A percentile compares a stretch with the other conserved stretches of the same genome.
Conservation (phyloP, 2,888 invertebrate species). For the Apomyelois bistriatella region DNA sequence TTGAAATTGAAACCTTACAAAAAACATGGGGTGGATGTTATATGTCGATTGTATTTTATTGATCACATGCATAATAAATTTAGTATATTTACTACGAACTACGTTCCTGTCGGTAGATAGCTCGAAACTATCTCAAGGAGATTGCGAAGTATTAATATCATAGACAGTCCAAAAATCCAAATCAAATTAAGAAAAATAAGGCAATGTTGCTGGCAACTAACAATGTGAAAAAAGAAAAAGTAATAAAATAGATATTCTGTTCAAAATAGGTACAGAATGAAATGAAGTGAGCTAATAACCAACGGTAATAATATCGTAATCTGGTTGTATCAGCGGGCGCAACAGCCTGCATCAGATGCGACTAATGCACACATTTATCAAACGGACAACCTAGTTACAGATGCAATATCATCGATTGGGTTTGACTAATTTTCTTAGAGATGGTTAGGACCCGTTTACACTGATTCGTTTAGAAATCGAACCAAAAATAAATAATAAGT, state of each 20-base stretch:
- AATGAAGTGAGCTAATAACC: not conserved
- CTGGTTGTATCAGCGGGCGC: not conserved
- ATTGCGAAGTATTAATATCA: no score
- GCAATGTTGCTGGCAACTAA: no score
- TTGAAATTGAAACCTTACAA: not conserved
- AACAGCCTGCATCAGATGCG: not conserved
- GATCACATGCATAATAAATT: not conserved
- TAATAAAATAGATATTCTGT: no score
- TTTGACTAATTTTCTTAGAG: not conserved
- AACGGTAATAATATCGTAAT: not conserved
- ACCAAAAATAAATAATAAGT: no score
- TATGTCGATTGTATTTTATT: not conserved
- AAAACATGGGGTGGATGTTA: not conserved
- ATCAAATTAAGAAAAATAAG: no score
- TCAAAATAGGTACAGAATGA: not conserved
- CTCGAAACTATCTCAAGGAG: no score
- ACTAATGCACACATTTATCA: slow-evolving; percentile 12
- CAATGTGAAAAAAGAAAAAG: no score
- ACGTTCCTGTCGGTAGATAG: no score
- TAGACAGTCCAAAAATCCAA: no score
- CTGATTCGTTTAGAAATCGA: no score
- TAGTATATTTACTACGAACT: no score
- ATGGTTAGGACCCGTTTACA: not conserved
- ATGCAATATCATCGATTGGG: slow-evolving; percentile 7
- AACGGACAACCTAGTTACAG: slow-evolving; percentile 8